Base-by-base conservation (phyloP, 1,140 invertebrate genomes). In the Vanessa tameamea region DNA sequence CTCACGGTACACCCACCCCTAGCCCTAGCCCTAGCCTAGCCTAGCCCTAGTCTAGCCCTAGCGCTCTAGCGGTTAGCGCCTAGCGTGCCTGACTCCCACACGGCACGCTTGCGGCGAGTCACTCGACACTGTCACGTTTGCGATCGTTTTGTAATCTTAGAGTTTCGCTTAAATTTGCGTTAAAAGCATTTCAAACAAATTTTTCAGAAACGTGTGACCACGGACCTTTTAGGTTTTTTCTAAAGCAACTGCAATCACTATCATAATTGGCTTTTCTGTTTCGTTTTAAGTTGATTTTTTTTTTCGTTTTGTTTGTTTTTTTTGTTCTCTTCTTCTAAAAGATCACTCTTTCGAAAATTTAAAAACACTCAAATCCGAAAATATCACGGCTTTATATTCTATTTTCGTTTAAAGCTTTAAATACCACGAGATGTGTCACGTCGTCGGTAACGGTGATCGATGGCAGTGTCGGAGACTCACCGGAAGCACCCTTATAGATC, bases 1-100 rank as follows among this genome's bases (percentile, higher is more conserved):
- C 87, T 85, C 77, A 92, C 89, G 91, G 91, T 92, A 92, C 89
- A 72, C 79, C 48, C 79, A 77, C 70, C 80, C 77, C 76, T 79
- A 82, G 77, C 78, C 75, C 72, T 70, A 72, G 65, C 74, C 77
- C 66, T 71, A 75, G 64, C 77, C 64, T 51, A 64, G 64, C 78
- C 76, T 71, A 70, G 74, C 75, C 68, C 51, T 80, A 64, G 69
- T 51, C 64, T 47, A 63, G 78, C 65, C 73, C 73, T 78, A 79
- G 72, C 61, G 57, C 59, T 48, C 67, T 69, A 73, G 73, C 59
- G 72, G 68, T 71, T 67, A 76, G 57, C 57, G 57, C 57, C 57
- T 61, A 61, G 57, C 57, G 57, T 61, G 64, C 68, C 68, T 78
- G 72, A 61, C 71, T 66, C 70, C 70, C 75, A 23, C 71, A 64